Percentiles rank a stretch among this genome's conserved stretches.
These are phyloP conservation scores for Poecilia gillii DNA, from an alignment of 2,797 vertebrate genomes.

Conservation along the genomic window DNA sequence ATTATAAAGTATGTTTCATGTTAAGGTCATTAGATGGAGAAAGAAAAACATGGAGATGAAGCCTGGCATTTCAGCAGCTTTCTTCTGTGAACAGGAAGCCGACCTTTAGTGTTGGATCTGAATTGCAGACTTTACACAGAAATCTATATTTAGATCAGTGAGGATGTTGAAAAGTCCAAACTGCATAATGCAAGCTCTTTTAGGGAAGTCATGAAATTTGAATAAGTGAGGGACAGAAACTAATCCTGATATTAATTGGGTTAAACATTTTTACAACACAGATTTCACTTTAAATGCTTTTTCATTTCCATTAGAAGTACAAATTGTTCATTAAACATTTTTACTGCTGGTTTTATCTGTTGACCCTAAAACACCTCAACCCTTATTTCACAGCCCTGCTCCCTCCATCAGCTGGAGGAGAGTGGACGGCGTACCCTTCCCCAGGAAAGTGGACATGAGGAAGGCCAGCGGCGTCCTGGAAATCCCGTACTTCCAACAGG, in stretches of 20 bases:
- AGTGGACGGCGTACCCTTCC: slow-evolving; percentile 87
- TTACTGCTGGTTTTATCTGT: not conserved
- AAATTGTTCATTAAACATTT: not conserved
- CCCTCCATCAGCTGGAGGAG: slow-evolving; percentile 92
- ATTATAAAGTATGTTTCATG: slow-evolving; percentile 1
- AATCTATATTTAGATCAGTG: not conserved
- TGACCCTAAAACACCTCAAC: not conserved
- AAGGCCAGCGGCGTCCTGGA: slow-evolving; percentile 91
- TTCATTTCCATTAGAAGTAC: not conserved
- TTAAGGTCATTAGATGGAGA: not conserved
- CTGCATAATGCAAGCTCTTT: not conserved
- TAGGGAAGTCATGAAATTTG: not conserved
- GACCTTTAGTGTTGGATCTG: not conserved
- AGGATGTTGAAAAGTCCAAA: not conserved
- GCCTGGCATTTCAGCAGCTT: not conserved
- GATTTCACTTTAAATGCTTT: not conserved
- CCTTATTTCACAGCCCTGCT: slow-evolving; percentile 83
- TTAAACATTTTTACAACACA: not conserved
- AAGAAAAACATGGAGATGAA: not conserved
- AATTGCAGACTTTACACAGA: slow-evolving; percentile 1
- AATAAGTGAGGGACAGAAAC: not conserved
- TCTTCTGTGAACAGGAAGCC: not conserved
- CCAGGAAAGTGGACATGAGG: slow-evolving; percentile 90
- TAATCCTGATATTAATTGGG: not conserved
- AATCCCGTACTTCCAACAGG: slow-evolving; percentile 97